phyloP scores from a whole-genome alignment of 2,113 vertebrate genomes.

The Nibea albiflora region DNA sequence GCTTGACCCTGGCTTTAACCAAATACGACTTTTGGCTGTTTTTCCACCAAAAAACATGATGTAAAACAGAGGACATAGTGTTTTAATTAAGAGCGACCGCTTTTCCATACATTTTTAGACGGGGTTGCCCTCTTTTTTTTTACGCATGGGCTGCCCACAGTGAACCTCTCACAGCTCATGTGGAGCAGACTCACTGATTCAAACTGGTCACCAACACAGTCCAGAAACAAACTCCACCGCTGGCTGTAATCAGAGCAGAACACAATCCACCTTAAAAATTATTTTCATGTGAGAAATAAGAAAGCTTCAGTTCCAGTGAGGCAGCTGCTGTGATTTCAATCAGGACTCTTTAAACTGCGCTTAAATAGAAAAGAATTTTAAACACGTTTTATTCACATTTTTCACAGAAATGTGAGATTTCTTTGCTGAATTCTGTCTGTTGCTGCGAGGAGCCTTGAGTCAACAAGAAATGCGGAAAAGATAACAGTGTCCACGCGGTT shows the following conservation, averaged over 20 bases:
- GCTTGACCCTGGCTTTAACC: constrained; percentile 67
- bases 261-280: not conserved
- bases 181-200: constrained; percentile 15
- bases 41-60: constrained; percentile 61
- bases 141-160: constrained; percentile 61
- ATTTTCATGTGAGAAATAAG: not conserved
- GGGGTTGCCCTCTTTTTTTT: constrained; percentile 51
- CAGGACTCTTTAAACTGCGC: too few relatives aligned
- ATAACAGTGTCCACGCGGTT: constrained; percentile 69
- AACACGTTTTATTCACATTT: not conserved
- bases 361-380: accelerated
- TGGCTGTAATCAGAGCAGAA: constrained; percentile 23
- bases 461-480: constrained; percentile 56
- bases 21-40: constrained; percentile 70
- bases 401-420: not conserved
- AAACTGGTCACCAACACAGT: constrained; percentile 17
- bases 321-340: constrained; percentile 1
- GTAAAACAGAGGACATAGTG: constrained; percentile 77
- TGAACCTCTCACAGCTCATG: constrained; percentile 33
- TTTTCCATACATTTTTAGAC: constrained; percentile 56
- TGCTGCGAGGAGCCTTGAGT: constrained; percentile 46
- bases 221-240: constrained; percentile 14
- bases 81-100: constrained; percentile 77
- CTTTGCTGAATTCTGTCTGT: not conserved
- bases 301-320: too few relatives aligned